A percentile compares a stretch with the other conserved stretches of the same genome.
Evolutionary conservation across 2,113 vertebrate genomes (phyloP).

Genomic region (Osmerus mordax): DNA sequence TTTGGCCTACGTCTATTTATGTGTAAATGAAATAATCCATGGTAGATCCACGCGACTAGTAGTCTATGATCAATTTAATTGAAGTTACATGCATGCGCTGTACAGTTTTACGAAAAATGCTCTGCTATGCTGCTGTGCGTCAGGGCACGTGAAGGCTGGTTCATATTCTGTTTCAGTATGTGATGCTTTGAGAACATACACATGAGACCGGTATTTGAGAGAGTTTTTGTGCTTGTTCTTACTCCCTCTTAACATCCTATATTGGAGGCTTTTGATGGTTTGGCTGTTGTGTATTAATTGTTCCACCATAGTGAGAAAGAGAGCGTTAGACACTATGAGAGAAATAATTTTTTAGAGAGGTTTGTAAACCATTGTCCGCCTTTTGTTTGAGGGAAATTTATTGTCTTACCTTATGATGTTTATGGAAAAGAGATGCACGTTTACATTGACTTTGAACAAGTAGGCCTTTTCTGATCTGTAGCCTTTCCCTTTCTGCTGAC

Average conservation of each 20-base stretch:
- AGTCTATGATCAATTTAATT: no score
- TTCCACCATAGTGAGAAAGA: not conserved
- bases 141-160: not conserved
- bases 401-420: no score
- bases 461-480: not conserved
- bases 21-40: not conserved
- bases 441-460: no score
- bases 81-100: no score
- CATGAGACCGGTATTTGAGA: not conserved
- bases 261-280: not conserved
- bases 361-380: no score
- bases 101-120: no score
- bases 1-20: not conserved
- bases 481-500: not conserved
- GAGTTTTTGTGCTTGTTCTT: not conserved
- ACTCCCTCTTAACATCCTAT: not conserved
- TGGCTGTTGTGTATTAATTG: not conserved
- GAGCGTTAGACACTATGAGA: no score
- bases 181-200: not conserved
- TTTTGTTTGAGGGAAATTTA: no score
- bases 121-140: no score
- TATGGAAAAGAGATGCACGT: no score
- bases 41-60: no score
- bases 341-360: no score
- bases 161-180: not conserved